Evolutionary conservation across 2,113 vertebrate genomes (phyloP).

Genomic region (Meles meles): DNA sequence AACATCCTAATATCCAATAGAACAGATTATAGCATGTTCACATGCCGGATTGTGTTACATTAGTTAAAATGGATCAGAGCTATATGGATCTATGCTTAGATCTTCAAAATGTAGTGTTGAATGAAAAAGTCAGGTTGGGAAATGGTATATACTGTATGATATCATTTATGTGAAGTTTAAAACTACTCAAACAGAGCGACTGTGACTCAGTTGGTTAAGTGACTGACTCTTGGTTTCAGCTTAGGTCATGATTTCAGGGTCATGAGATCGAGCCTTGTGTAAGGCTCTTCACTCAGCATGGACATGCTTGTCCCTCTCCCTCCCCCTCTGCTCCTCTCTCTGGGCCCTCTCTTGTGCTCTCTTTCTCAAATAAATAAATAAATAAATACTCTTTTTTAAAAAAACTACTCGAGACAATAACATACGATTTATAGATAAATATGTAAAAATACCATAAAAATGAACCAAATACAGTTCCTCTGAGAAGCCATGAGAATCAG

Average conservation of each 20-base stretch:
- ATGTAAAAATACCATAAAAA: neutral
- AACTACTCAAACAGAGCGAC: neutral
- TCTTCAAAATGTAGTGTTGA: constrained; percentile 16
- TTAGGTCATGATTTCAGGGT: neutral
- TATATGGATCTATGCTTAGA: neutral
- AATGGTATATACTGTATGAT: neutral
- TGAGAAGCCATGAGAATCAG: neutral
- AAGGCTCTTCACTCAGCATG: neutral
- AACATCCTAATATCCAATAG: neutral
- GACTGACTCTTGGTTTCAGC: neutral
- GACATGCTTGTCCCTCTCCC: neutral
- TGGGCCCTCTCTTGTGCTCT: neutral
- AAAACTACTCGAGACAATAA: neutral
- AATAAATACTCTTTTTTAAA: neutral
- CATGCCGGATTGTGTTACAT: neutral
- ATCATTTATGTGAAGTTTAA: neutral
- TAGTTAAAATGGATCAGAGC: neutral
- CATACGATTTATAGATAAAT: neutral
- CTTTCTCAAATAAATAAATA: neutral
- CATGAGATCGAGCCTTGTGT: neutral
- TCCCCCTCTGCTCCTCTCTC: neutral
- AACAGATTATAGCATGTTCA: neutral
- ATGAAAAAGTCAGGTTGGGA: neutral
- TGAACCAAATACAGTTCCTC: neutral
- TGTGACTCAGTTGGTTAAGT: neutral